phyloP scores from a whole-genome alignment of 2,888 invertebrate species.

The Tridacna gigas region DNA sequence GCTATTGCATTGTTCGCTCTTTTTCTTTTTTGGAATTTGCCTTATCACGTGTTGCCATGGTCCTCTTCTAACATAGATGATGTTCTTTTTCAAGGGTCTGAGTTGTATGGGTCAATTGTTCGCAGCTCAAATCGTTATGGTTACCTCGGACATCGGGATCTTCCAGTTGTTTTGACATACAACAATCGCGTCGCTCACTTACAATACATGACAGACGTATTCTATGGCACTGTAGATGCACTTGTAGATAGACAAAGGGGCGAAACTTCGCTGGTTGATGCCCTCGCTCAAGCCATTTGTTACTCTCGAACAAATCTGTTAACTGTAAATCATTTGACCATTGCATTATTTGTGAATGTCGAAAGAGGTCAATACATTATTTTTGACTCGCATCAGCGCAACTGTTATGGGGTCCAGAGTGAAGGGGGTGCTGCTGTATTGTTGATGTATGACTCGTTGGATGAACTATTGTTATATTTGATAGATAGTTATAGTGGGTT shows the following conservation, averaged over 20 bases:
- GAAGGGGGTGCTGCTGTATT: conserved; percentile 23
- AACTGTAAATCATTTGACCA: conserved; percentile 31
- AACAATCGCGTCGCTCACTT: background rate
- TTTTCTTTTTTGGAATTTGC: too few species aligned
- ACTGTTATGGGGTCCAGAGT: background rate
- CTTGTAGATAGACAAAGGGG: conserved; percentile 7
- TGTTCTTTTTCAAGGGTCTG: conserved; percentile 16
- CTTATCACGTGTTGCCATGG: background rate
- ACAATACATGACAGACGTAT: conserved; percentile 25
- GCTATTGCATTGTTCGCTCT: conserved; percentile 31
- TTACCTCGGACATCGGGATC: conserved; percentile 25
- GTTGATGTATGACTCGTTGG: conserved; percentile 18
- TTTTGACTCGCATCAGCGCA: conserved; percentile 32
- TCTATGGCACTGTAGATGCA: conserved; percentile 41
- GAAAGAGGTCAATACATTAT: background rate
- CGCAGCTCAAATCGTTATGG: background rate
- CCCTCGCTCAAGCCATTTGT: conserved; percentile 9
- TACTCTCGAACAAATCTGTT: conserved; percentile 21
- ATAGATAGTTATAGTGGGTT: background rate
- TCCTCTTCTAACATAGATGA: background rate
- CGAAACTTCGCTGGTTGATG: conserved; percentile 13
- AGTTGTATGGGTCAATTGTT: conserved; percentile 15
- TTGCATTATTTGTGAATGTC: background rate
- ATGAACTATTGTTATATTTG: conserved; percentile 17
- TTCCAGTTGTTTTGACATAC: conserved; percentile 13